Evolutionary conservation across 2,888 invertebrate species (phyloP), one percentile per base, ranked within the genome.

Genomic region (Polymixis flavicincta): DNA sequence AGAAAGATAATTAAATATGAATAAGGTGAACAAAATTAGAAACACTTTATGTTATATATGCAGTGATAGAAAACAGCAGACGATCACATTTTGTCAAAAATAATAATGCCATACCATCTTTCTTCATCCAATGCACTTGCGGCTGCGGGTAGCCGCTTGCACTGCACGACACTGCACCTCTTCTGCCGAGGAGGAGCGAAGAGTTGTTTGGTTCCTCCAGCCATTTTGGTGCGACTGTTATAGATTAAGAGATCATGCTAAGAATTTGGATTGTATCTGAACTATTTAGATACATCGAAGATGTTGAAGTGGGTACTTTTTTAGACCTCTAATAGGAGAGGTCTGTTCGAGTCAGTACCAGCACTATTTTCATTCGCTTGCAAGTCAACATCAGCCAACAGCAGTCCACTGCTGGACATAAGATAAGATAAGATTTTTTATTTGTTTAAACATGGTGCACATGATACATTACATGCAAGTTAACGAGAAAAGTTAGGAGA

Each of bases 61-160:
- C 37, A 37, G 5, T 37, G 13, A 25, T 37, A 5, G 37, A 37
- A 37, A 37, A 37, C 37, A 37, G 37, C 37, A 37, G 37, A 5
- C 37, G 37, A 5, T 37, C 37, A 37, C 3, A 37, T 37, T 37
- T 37, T 37, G 37, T 0, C 37, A 2, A n/a, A n/a, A n/a, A 37
- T 5, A 37, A 37, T 37, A 37, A 45, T 9, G n/a, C 11, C 76
- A 13, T 94, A 97, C 98, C 97, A 93, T 97, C 97, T 91, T 98
- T 98, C 91, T 98, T 98, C 94, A 98, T 97, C 98, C 98, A 98
- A 83, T 97, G 97, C 80, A 98, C 97, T 90, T 97, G 97, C 8
- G 98, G 98, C 86, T 97, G 97, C 17, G 98, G 98, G 92, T 98
- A 98, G 68, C 98, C 98, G 87, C 97, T 97, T 1, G 98, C 98